Evolutionary conservation across 2,888 invertebrate species (phyloP), one percentile per base, ranked within the genome.

Genomic region (Ichneumoninae sp.): DNA sequence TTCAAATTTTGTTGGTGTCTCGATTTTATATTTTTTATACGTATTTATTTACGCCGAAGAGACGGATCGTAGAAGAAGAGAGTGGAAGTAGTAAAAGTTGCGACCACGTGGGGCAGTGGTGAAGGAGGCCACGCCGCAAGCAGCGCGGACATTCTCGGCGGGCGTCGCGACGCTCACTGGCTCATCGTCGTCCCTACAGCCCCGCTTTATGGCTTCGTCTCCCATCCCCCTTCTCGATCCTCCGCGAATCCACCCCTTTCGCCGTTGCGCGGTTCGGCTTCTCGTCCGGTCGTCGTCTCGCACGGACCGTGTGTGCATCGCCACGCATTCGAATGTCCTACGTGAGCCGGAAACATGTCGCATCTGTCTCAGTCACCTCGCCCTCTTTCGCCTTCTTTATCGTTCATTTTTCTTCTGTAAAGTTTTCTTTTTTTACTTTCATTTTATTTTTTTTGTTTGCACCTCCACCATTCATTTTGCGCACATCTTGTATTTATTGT

Each of bases 101-200:
- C 69, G 81, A 81, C 85, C 87, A 88, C 87, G 87, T 88, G 87
- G 83, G 66, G 57, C 52, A 81, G 73, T 83, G 22, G 44, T 52
- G 50, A 68, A 66, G 22, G 69, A 52, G 57, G 54, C 54, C 44
- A 78, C 75, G 77, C 76, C 73, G 82, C 71, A 83, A 75, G 71
- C 69, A 74, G 78, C 86, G 82, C 82, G 82, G 74, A 85, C 85
- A 85, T 86, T 79, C 87, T 85, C 86, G 69, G 68, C 71, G 75
- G 85, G 85, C 86, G 85, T 84, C 87, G 88, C 86, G 85, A 83
- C 85, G 83, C 86, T 85, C 47, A 88, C 88, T 88, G 85, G 52
- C 69, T 81, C 78, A 69, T 44, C 66, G 69, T 40, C 70, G 76
- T 71, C 77, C 83, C 65, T 60, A 80, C 83, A 69, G 68, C 84